Evolutionary conservation across 2,888 invertebrate genomes (phyloP), one percentile per base, ranked within the genome.

Genomic region (Nephrotoma flavescens): DNA sequence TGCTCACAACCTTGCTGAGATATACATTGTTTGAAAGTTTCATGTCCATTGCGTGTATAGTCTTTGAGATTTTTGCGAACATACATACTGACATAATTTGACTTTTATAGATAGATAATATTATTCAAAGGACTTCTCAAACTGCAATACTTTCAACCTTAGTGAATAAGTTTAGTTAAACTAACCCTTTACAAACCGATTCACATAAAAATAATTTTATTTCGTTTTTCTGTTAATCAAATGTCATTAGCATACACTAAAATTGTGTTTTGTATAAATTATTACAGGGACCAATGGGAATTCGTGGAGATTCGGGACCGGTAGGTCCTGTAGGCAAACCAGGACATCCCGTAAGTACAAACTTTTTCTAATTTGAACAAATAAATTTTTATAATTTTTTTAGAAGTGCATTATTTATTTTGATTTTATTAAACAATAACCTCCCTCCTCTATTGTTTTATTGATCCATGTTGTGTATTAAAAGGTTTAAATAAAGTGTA

Each of bases 251-350:
- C 71, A 71, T 6, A 31, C 11, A 44, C 6, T 9, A 44, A 44
- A 44, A 44, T 44, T 11, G 19, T 52, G 19, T 31, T 31, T 84
- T 83, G 12, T 57, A 19, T 57, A 6, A 57, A 57, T 57, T 31
- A 71, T 85, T 85, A 11, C 19, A 44, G 44, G 91, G 91, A 89
- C 91, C 91, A 86, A 92, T 92, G 91, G 92, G 91, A 88, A 90
- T 92, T 89, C 90, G 91, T 87, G 92, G 92, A 86, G 92, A 92
- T 88, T 91, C 91, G 4, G 92, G 92, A 31, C 89, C 91, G 45
- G 88, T 89, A 19, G 92, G 92, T 87, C 92, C 92, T 84, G 88
- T 90, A n/a, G 92, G 92, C 88, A 92, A 91, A 88, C 91, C 92
- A 88, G 92, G 92, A 88, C 89, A 91, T 89, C 90, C 92, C 90